Evolutionary conservation across 2,113 vertebrate species (phyloP).

Genomic region (Thryonomys swinderianus): DNA sequence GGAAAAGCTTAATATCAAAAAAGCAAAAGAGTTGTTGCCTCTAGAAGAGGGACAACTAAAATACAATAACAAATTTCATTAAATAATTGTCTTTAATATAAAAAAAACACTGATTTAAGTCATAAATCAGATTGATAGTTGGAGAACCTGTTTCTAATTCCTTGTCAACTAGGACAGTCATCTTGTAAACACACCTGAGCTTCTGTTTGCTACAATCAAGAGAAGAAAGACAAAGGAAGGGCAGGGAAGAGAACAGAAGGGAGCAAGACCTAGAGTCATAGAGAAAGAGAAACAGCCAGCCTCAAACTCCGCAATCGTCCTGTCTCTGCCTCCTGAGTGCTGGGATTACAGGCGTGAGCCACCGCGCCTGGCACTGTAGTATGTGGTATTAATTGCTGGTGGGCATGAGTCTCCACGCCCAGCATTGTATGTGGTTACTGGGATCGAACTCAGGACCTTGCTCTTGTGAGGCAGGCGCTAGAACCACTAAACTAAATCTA

Average conservation of each 20-base stretch:
- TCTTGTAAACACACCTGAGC: not conserved
- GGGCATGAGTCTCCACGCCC: no score
- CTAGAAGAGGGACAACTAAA: not conserved
- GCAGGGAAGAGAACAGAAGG: no score
- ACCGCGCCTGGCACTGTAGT: no score
- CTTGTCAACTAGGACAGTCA: not conserved
- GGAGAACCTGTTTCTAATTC: not conserved
- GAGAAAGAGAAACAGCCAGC: accelerated
- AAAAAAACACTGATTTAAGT: not conserved
- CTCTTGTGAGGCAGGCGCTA: no score
- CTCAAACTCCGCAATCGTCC: no score
- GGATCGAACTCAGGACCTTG: no score
- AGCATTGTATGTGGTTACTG: no score
- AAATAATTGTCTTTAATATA: not conserved
- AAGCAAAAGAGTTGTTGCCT: not conserved
- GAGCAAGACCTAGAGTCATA: not conserved
- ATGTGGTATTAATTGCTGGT: no score
- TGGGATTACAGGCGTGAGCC: no score
- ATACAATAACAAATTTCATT: not conserved
- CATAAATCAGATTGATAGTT: not conserved
- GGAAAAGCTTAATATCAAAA: not conserved
- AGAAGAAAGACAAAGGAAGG: no score
- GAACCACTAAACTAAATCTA: no score
- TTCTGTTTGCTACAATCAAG: not conserved
- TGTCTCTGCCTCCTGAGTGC: no score